Base-by-base conservation (phyloP, 2,113 vertebrate species). In the Pseudorectes ferrugineus region DNA sequence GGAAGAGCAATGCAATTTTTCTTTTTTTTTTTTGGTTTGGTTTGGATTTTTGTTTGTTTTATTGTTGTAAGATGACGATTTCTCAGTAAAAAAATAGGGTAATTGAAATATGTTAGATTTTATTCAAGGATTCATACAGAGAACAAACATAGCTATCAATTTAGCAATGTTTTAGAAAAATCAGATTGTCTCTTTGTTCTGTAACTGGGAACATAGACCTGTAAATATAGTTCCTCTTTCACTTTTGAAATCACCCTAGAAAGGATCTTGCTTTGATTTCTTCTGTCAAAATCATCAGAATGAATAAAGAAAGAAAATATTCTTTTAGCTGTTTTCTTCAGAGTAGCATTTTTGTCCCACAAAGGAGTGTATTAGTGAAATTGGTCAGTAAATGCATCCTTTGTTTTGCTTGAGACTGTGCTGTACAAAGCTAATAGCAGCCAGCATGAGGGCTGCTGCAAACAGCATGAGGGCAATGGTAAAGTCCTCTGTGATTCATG, bases 1-100 rank as follows among this genome's bases (percentile, higher is more conserved):
- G 26, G 59, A 65, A 49, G 12, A 45, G 17, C 2, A 2, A 15
- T 29, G 24, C 0, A 28, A 2, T 15, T n/a, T 5, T 10, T 33
- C 45, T 33, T 8, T 23, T 51, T 55, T 42, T 38, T 38, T 38
- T 38, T 38, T 38, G 36, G 4, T 54, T 40, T 24, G 21, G 12
- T 17, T 12, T 20, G 36, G 36, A 38, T 38, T 38, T 9, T 66
- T n/a, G 11, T 24, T 28, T 25, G 5, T 59, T 40, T 46, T 28
- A 24, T 42, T 59, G 16, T 20, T 57, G 9, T 12, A 68, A 80
- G 15, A 52, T 40, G 5, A 51, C 17, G 11, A 33, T 79, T 43
- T 57, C 22, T 43, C 11, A 49, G 18, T 28, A 79, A 67, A 59
- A 2, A 38, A n/a, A 28, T 22, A 48, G 3, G 48, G 2, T 9